Evolutionary conservation across 2,797 vertebrate genomes (phyloP), one percentile per base, ranked within the genome.

Genomic region (Anisognathus igniventris): DNA sequence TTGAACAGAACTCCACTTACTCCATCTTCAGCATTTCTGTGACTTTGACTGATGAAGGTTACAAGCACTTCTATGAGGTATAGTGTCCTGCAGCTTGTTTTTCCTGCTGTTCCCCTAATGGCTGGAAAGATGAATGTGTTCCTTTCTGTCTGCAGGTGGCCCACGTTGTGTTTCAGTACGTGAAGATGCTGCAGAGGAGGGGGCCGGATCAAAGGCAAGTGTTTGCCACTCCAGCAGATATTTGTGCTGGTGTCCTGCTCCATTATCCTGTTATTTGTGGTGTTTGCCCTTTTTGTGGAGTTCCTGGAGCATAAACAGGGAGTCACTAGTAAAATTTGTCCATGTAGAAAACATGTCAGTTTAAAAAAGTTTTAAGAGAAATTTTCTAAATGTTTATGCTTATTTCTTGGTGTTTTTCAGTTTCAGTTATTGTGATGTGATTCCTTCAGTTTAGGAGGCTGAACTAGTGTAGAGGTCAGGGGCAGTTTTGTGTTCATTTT

Each of bases 21-120:
- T 99, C 99, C 66, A 98, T 99, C 96, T 99, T 99, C 97, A 99
- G 98, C 95, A 98, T 99, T 96, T 99, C 98, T 91, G 98, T 99
- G 93, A 99, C 98, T 10, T 96, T 99, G 92, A 99, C 99, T 4
- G 98, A 99, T 92, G 98, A 99, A 83, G 99, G 99, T 79, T 99
- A 98, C 96, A 98, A 99, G 76, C 98, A 99, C 96, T 98, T 99
- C 94, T 99, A 98, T 16, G 98, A 99, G 99, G 99, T 99, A 89
- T 33, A 54, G 24, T 90, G 75, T 64, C 6, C 27, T 47, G 39
- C 44, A 90, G 11, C 31, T 73, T 71, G 27, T 5, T 71, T 70
- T 64, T 44, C 19, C 54, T 75, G 14, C 48, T 70, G 20, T n/a
- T 90, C 60, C 64, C 40, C 39, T 72, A 1, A 6, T 37, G 19